A percentile compares a stretch with the other conserved stretches of the same genome.
These are phyloP conservation scores for Pithys albifrons DNA, from an alignment of 2,113 vertebrate species.

Conservation along the genomic window DNA sequence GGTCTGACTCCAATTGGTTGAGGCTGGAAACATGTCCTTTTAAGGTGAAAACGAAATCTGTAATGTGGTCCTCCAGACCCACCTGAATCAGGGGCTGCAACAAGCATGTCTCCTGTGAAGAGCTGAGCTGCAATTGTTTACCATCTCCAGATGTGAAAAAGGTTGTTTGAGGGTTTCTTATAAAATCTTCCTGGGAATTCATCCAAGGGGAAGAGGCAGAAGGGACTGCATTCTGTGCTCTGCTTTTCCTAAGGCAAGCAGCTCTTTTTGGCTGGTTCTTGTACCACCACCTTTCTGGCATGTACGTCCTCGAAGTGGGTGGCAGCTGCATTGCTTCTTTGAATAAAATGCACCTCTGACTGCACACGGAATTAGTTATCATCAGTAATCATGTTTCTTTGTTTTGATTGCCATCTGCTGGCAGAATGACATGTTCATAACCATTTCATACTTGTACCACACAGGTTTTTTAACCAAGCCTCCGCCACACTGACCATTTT, in stretches of 20 bases:
- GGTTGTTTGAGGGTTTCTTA: not conserved
- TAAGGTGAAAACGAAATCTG: no score
- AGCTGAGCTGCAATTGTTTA: not conserved
- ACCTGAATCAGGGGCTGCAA: no score
- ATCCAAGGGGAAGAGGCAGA: not conserved
- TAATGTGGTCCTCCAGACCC: no score
- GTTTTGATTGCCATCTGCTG: slow-evolving; percentile 25
- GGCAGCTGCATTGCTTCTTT: not conserved
- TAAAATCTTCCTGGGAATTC: not conserved
- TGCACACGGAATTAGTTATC: no score
- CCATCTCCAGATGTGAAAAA: not conserved
- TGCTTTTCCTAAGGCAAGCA: not conserved
- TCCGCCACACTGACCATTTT: not conserved
- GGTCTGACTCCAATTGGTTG: no score
- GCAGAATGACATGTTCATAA: not conserved
- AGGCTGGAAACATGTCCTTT: no score
- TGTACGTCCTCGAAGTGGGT: accelerated
- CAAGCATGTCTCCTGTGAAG: not conserved
- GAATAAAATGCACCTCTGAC: not conserved
- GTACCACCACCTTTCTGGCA: not conserved
- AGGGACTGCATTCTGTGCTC: not conserved
- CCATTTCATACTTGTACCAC: accelerated
- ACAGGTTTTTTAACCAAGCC: not conserved
- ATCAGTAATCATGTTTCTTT: not conserved
- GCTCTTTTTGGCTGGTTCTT: not conserved